A percentile compares a stretch with the other conserved stretches of the same genome.
Evolutionary conservation across 1,140 invertebrate species (phyloP).

Genomic region (Drosophila carrolli): DNA sequence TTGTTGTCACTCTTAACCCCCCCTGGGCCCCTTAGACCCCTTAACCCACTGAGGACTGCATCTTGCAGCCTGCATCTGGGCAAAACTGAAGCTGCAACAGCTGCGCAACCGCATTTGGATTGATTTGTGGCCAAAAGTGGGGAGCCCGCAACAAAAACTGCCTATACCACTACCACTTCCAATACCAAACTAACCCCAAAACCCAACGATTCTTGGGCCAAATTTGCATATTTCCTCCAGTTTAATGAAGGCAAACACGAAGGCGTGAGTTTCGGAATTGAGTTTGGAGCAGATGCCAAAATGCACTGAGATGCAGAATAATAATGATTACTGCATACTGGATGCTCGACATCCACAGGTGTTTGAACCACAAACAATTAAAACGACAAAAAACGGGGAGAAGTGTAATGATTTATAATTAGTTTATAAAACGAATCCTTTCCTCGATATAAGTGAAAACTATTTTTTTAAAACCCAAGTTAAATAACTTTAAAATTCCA

Average conservation of each 20-base stretch:
- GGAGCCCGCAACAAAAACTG: slow-evolving; percentile 25
- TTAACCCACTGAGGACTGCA: slow-evolving; percentile 11
- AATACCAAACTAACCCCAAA: slow-evolving; percentile 32
- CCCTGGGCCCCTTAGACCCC: background rate
- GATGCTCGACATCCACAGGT: background rate
- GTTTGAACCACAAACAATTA: slow-evolving; percentile 2
- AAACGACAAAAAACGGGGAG: background rate
- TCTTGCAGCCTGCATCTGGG: slow-evolving; percentile 38
- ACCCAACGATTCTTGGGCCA: slow-evolving; percentile 4
- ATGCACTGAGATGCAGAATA: slow-evolving; percentile 5
- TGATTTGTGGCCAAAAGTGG: slow-evolving; percentile 78
- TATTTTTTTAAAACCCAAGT: too few relatives aligned
- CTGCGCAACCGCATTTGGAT: slow-evolving; percentile 83
- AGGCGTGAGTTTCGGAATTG: slow-evolving; percentile 10
- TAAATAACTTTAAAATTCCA: too few relatives aligned
- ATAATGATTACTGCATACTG: slow-evolving; percentile 17
- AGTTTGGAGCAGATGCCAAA: slow-evolving; percentile 16
- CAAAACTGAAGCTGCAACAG: slow-evolving; percentile 57
- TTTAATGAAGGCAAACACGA: slow-evolving; percentile 65
- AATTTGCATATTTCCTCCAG: slow-evolving; percentile 55
- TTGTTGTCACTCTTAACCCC: slow-evolving; percentile 35
- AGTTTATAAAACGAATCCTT: too few relatives aligned
- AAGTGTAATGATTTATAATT: background rate
- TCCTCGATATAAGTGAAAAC: too few relatives aligned
- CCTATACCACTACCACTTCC: slow-evolving; percentile 1